phyloP scores from a whole-genome alignment of 1,140 invertebrate genomes.

The Trachymyrmex septentrionalis region DNA sequence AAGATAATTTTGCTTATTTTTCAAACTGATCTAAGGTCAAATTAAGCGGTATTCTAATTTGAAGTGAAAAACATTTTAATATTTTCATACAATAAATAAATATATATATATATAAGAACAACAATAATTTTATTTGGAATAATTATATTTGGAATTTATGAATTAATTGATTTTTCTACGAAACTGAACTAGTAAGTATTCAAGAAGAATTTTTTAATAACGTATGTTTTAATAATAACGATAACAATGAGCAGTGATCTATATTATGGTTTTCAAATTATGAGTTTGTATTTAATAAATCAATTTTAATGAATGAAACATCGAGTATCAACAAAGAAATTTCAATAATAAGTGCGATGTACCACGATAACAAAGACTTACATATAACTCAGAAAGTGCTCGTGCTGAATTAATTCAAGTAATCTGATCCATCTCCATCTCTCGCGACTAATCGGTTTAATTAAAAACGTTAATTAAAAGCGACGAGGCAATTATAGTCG shows the following conservation, averaged over 20 bases:
- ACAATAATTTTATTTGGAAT: not conserved
- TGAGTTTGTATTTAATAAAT: not conserved
- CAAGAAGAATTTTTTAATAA: not conserved
- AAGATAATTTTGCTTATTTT: not conserved
- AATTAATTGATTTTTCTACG: not conserved
- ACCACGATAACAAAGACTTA: conserved; percentile 14
- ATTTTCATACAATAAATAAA: too few species aligned
- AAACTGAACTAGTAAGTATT: not conserved
- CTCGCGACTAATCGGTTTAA: conserved; percentile 33
- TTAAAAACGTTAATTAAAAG: conserved; percentile 40
- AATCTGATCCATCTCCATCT: conserved; percentile 30
- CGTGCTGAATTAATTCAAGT: conserved; percentile 46
- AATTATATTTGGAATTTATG: too few species aligned
- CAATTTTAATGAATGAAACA: not conserved
- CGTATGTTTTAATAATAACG: not conserved
- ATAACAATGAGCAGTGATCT: not conserved
- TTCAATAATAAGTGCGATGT: not conserved
- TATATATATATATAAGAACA: not conserved
- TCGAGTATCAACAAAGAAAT: not conserved
- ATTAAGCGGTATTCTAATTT: not conserved
- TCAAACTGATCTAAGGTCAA: not conserved
- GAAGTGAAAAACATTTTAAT: not conserved
- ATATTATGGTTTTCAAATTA: not conserved
- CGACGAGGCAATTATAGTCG: conserved; percentile 14
- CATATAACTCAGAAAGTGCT: not conserved